Conservation (phyloP, 2,797 vertebrate species). For the Sylvia borin region DNA sequence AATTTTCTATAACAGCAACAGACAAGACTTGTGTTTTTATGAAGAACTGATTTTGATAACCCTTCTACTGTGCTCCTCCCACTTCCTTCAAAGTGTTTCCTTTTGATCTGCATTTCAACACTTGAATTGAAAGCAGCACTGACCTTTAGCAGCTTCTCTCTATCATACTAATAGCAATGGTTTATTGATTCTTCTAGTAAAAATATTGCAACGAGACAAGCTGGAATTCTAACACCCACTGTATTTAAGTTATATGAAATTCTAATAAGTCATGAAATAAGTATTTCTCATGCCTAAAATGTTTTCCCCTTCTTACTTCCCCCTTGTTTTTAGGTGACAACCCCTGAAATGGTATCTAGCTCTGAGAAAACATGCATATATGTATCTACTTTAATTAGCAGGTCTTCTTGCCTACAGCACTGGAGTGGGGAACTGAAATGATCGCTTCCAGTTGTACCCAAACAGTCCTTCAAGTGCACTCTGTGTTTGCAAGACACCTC, state of each 20-base stretch:
- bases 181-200: neutral
- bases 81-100: neutral
- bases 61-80: neutral
- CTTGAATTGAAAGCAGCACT: neutral
- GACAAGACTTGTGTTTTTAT: neutral
- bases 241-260: neutral
- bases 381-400: neutral
- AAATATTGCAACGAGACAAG: neutral
- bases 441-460: neutral
- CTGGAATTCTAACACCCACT: neutral
- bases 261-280: neutral
- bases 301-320: neutral
- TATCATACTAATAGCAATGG: neutral
- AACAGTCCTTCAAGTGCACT: neutral
- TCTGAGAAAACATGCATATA: neutral
- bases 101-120: neutral
- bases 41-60: neutral
- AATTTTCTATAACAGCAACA: neutral
- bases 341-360: neutral
- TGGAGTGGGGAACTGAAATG: neutral
- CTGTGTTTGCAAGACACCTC: neutral
- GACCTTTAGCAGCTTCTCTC: neutral
- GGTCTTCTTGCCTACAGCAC: neutral
- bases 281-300: neutral
- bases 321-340: neutral